Evolutionary conservation across 2,797 vertebrate species (phyloP).

Genomic region (Oryzias sinensis): DNA sequence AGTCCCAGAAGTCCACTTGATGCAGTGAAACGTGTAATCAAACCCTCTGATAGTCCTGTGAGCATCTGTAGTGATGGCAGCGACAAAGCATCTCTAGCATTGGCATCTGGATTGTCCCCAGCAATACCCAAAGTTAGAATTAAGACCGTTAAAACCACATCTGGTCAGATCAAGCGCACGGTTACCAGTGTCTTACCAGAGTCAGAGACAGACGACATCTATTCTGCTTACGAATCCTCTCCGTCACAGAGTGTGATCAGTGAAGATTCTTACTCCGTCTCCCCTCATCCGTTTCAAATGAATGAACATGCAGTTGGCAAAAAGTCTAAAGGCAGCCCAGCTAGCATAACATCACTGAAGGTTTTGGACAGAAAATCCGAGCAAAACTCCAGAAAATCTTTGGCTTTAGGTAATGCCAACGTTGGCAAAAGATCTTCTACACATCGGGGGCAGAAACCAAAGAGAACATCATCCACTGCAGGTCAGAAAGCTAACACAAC

Average conservation of each 20-base stretch:
- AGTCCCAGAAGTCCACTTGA: constrained; percentile 92
- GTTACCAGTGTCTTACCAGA: constrained; percentile 92
- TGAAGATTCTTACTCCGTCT: constrained; percentile 77
- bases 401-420: constrained; percentile 57
- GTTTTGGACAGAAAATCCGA: constrained; percentile 62
- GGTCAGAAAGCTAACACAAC: constrained; percentile 63
- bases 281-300: constrained; percentile 60
- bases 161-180: constrained; percentile 93
- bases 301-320: constrained; percentile 61
- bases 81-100: constrained; percentile 87
- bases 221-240: constrained; percentile 86
- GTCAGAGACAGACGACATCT: constrained; percentile 85
- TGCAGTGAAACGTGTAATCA: constrained; percentile 81
- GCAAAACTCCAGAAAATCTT: constrained; percentile 50
- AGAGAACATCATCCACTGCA: constrained; percentile 47
- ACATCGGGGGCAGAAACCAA: constrained; percentile 70
- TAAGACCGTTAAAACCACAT: constrained; percentile 96
- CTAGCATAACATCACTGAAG: constrained; percentile 47
- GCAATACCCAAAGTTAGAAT: constrained; percentile 96
- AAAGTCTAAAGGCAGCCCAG: constrained; percentile 31
- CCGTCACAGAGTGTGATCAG: constrained; percentile 76
- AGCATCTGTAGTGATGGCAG: constrained; percentile 94
- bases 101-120: constrained; percentile 86
- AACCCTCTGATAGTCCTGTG: constrained; percentile 89
- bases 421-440: constrained; percentile 60